Conservation (phyloP, 2,888 invertebrate genomes). For the Siphlonurus alternatus region DNA sequence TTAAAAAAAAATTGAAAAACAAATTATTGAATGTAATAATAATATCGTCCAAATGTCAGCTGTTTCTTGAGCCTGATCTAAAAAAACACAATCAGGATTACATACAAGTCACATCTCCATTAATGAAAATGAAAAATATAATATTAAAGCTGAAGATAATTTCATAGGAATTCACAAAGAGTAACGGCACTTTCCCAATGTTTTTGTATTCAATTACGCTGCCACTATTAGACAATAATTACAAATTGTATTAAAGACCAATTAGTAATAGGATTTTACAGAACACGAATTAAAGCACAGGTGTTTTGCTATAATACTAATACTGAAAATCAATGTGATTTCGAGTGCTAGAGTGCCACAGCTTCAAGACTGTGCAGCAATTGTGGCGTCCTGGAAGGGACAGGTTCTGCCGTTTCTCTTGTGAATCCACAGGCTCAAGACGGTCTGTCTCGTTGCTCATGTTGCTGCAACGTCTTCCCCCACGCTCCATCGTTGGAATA, state of each 20-base stretch:
- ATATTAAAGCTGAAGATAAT: background rate
- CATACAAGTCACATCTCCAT: background rate
- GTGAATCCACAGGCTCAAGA: background rate
- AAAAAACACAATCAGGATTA: background rate
- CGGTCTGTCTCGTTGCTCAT: background rate
- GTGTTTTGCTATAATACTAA: background rate
- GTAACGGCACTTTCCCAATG: background rate
- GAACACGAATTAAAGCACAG: too few relatives aligned
- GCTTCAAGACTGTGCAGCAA: background rate
- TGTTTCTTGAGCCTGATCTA: background rate
- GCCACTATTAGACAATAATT: too few relatives aligned
- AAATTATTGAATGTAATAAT: background rate
- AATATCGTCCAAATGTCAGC: background rate
- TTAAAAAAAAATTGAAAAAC: background rate
- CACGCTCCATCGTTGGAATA: background rate
- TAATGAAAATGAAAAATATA: background rate
- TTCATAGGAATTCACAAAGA: background rate
- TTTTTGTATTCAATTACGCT: too few relatives aligned
- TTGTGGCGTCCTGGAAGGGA: background rate
- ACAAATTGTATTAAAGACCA: too few relatives aligned
- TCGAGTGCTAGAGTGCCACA: background rate
- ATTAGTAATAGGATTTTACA: too few relatives aligned
- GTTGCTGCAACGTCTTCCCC: background rate
- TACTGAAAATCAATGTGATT: background rate
- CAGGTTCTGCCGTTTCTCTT: background rate